A percentile compares a stretch with the other conserved stretches of the same genome.
Evolutionary conservation across 2,797 vertebrate species (phyloP).

Genomic region (Streptopelia turtur): DNA sequence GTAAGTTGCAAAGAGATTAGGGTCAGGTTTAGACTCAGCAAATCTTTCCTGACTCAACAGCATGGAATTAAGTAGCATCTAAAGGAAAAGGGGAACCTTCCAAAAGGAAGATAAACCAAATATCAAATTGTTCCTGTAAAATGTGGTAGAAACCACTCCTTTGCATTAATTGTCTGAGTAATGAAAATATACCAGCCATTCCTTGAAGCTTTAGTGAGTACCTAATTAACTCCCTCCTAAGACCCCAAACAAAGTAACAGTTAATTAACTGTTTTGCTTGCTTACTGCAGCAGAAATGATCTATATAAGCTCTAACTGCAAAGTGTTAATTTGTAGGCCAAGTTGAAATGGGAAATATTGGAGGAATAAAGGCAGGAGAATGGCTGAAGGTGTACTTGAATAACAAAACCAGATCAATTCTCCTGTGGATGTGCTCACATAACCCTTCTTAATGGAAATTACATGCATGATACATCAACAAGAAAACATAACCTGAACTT

Average conservation of each 20-base stretch:
- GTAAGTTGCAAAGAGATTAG: not conserved
- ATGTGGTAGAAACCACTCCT: not conserved
- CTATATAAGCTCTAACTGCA: not conserved
- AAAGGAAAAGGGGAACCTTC: not conserved
- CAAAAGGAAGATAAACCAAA: not conserved
- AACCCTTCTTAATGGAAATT: not conserved
- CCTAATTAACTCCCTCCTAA: not conserved
- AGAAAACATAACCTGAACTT: not conserved
- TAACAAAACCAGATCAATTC: not conserved
- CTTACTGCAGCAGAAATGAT: not conserved
- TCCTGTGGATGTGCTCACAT: not conserved
- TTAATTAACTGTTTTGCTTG: not conserved
- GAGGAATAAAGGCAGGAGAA: not conserved
- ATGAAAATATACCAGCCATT: not conserved
- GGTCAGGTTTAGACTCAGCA: not conserved
- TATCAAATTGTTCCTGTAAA: not conserved
- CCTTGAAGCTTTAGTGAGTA: not conserved
- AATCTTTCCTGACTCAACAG: not conserved
- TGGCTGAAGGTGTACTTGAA: not conserved
- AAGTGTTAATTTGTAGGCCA: not conserved
- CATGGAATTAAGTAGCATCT: not conserved
- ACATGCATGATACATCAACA: not conserved
- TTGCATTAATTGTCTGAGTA: not conserved
- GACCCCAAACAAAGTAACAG: not conserved
- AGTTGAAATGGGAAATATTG: not conserved